phyloP scores from a whole-genome alignment of 2,113 vertebrate genomes.

The Hypomesus transpacificus region DNA sequence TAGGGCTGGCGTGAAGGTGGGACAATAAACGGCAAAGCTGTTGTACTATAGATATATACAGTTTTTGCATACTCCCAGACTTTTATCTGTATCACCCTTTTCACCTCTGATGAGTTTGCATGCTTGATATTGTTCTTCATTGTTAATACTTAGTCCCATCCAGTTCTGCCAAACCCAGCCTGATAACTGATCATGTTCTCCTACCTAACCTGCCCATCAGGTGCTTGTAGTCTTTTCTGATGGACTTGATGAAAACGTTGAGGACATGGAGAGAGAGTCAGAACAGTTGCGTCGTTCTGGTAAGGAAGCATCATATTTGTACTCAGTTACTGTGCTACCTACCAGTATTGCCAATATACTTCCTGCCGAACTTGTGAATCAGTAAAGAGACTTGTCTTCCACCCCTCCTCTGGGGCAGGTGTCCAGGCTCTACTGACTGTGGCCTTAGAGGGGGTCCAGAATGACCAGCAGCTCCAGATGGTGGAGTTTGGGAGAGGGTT shows the following conservation, averaged over 20 bases:
- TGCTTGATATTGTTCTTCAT: not conserved
- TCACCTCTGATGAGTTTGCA: not conserved
- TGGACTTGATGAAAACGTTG: constrained; percentile 74
- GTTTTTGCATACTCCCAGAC: not conserved
- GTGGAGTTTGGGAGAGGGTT: constrained; percentile 87
- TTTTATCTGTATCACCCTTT: not conserved
- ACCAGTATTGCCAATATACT: too few species aligned
- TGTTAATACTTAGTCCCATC: not conserved
- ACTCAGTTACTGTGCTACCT: not conserved
- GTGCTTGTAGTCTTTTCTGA: constrained; percentile 85
- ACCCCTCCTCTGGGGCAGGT: constrained; percentile 56
- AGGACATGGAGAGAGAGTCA: constrained; percentile 63
- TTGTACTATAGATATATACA: too few species aligned
- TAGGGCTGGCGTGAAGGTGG: constrained; percentile 64
- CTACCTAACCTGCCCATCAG: constrained; percentile 51
- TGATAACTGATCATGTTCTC: not conserved
- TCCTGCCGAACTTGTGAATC: too few species aligned
- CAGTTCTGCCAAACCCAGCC: not conserved
- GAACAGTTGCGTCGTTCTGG: constrained; percentile 66
- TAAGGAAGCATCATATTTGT: constrained; percentile 36
- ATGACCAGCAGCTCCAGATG: constrained; percentile 72
- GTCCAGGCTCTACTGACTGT: constrained; percentile 75
- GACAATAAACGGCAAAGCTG: not conserved
- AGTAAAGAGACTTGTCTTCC: too few species aligned
- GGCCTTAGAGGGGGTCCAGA: constrained; percentile 72